Evolutionary conservation across 2,797 vertebrate genomes (phyloP).

Genomic region (Centropyge bicolor): DNA sequence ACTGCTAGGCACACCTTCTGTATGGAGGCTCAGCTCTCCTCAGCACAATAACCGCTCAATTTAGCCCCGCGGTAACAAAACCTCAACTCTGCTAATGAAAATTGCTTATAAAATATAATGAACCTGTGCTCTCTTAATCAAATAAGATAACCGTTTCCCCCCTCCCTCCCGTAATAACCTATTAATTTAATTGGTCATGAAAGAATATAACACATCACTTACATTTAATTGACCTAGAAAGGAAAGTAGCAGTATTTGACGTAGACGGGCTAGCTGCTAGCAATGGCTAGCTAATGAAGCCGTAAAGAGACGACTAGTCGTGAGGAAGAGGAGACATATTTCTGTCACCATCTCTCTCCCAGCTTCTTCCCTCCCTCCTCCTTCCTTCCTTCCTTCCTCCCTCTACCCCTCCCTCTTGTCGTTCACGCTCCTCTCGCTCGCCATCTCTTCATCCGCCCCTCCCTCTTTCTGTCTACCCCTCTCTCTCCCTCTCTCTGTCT

Average conservation of each 20-base stretch:
- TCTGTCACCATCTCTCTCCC: constrained; percentile 68
- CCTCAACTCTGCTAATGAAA: constrained; percentile 93
- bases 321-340: constrained; percentile 64
- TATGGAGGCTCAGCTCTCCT: constrained; percentile 90
- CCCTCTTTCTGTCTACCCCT: constrained; percentile 76
- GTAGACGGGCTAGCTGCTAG: constrained; percentile 88
- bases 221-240: constrained; percentile 99
- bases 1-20: constrained; percentile 93
- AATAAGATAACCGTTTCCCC: constrained; percentile 93
- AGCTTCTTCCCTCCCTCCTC: constrained; percentile 78
- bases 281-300: constrained; percentile 78
- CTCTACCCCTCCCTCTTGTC: constrained; percentile 71
- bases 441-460: constrained; percentile 78
- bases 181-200: constrained; percentile 99
- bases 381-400: constrained; percentile 78
- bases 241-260: constrained; percentile 95
- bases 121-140: constrained; percentile 98
- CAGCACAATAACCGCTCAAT: constrained; percentile 94
- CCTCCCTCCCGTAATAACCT: constrained; percentile 90
- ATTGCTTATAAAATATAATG: constrained; percentile 99
- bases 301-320: constrained; percentile 80
- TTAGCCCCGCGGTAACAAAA: constrained; percentile 97
- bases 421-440: constrained; percentile 72
- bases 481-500: constrained; percentile 68
- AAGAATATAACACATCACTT: constrained; percentile 98